phyloP scores from a whole-genome alignment of 2,113 vertebrate genomes.

The Silurus glanis region DNA sequence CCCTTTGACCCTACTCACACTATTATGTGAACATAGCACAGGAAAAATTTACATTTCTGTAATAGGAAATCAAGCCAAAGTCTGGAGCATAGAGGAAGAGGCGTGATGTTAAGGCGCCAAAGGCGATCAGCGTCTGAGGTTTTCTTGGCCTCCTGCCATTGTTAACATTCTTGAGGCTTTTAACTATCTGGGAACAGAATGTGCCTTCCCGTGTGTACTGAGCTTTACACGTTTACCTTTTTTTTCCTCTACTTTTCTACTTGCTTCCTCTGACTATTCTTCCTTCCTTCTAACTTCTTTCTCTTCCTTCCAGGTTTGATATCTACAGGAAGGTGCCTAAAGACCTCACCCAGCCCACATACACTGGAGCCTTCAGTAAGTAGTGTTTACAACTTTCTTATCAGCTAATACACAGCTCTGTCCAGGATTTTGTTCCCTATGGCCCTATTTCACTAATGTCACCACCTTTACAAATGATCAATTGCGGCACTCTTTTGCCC shows the following conservation, averaged over 20 bases:
- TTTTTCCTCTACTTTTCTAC: constrained; percentile 33
- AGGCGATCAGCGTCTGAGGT: constrained; percentile 47
- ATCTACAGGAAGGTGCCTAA: constrained; percentile 99
- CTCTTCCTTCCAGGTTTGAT: constrained; percentile 84
- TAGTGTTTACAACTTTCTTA: constrained; percentile 56
- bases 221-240: constrained; percentile 59
- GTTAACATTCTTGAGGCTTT: constrained; percentile 69
- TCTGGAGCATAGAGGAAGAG: constrained; percentile 57
- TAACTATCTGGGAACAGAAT: constrained; percentile 68
- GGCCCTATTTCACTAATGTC: constrained; percentile 23
- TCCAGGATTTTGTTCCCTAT: background rate
- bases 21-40: constrained; percentile 15
- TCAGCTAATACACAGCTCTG: background rate
- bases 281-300: constrained; percentile 42
- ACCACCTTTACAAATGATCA: constrained; percentile 43
- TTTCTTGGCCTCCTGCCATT: constrained; percentile 63
- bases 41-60: constrained; percentile 33
- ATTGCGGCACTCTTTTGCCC: constrained; percentile 29
- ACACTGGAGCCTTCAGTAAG: constrained; percentile 98
- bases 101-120: constrained; percentile 47
- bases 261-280: constrained; percentile 41
- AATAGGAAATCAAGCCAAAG: constrained; percentile 51
- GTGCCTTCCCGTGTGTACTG: constrained; percentile 59
- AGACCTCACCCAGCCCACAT: constrained; percentile 98
- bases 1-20: constrained; percentile 28